Conservation (phyloP, 2,888 invertebrate genomes). For the Carabus problematicus region DNA sequence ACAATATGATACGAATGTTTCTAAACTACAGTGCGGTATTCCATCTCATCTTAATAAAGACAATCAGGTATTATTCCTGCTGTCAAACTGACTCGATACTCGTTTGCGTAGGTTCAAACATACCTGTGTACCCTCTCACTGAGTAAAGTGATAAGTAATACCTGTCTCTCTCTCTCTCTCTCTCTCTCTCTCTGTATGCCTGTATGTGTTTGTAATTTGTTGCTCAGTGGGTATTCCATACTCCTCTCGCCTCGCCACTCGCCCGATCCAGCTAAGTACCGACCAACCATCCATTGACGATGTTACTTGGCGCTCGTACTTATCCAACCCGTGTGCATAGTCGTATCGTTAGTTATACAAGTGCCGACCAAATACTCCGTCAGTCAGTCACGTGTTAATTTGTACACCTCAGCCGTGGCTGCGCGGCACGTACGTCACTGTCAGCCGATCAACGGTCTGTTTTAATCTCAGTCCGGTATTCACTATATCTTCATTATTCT, state of each 20-base stretch:
- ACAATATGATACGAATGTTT: no score
- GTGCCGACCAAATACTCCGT: not conserved
- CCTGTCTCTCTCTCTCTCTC: not conserved
- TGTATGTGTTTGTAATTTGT: conserved; percentile 11
- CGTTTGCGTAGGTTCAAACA: not conserved
- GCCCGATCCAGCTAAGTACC: not conserved
- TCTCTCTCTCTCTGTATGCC: not conserved
- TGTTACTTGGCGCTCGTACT: no score
- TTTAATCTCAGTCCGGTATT: conserved; percentile 16
- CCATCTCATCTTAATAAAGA: no score
- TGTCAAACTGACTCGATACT: no score
- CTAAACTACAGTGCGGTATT: no score
- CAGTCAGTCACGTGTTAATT: conserved; percentile 22
- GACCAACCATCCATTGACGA: no score
- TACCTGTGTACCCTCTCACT: not conserved
- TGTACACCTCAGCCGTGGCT: conserved; percentile 9
- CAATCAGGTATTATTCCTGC: no score
- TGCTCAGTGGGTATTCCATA: not conserved
- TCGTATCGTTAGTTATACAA: no score
- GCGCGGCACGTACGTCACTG: conserved; percentile 17
- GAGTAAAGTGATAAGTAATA: conserved; percentile 3
- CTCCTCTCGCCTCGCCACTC: not conserved
- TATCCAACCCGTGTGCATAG: no score
- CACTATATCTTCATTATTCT: conserved; percentile 26
- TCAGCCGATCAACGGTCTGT: conserved; percentile 7